Percentiles rank a stretch among this genome's conserved stretches.
Conservation (phyloP, 2,113 vertebrate species). For the Microcebus jonahi region DNA sequence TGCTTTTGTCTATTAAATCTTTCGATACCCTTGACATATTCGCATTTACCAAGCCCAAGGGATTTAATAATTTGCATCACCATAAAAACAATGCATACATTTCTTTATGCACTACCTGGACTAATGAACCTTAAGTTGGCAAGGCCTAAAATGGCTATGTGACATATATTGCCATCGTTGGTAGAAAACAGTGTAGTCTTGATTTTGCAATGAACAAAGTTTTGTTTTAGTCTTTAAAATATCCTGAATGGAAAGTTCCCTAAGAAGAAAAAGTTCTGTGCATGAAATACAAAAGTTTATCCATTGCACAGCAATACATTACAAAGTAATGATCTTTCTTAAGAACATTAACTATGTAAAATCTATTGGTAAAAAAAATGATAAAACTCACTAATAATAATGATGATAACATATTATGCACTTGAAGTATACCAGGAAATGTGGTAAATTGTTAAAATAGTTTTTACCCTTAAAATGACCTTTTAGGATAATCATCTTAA, state of each 20-base stretch:
- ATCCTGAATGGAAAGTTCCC: not conserved
- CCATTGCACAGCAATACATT: not conserved
- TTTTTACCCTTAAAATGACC: not conserved
- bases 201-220: not conserved
- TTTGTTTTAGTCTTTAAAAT: slow-evolving; percentile 41
- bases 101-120: not conserved
- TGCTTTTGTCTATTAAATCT: not conserved
- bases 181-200: not conserved
- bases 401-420: not conserved
- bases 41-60: not conserved
- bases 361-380: not conserved
- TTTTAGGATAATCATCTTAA: not conserved
- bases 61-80: not conserved
- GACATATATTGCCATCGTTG: not conserved
- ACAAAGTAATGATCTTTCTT: not conserved
- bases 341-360: not conserved
- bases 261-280: not conserved
- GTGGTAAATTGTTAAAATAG: not conserved
- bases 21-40: not conserved
- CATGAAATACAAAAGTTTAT: not conserved
- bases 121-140: not conserved
- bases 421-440: not conserved
- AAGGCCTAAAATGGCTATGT: not conserved
- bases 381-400: not conserved
- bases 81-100: not conserved